Percentiles rank a stretch among this genome's conserved stretches.
phyloP scores from a whole-genome alignment of 2,888 invertebrate genomes.

The Carabus problematicus region DNA sequence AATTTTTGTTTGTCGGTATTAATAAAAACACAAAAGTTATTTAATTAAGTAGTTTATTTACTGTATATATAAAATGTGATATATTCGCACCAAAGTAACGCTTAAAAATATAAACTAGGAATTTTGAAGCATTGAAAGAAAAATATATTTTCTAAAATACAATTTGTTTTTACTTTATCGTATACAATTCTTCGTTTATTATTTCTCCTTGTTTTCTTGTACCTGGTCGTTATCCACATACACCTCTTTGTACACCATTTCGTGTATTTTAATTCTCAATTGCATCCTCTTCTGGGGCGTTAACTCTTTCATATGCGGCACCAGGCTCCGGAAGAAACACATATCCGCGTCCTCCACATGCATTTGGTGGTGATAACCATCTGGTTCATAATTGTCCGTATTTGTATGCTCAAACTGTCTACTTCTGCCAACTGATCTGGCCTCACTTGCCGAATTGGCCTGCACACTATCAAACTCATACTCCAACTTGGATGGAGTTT shows the following conservation, averaged over 20 bases:
- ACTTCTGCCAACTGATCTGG: not conserved
- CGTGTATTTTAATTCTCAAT: slow-evolving; percentile 63
- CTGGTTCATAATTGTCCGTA: slow-evolving; percentile 3
- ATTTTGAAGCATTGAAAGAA: too few relatives aligned
- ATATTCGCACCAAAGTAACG: too few relatives aligned
- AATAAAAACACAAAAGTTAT: too few relatives aligned
- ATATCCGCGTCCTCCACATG: slow-evolving; percentile 56
- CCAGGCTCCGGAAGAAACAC: slow-evolving; percentile 61
- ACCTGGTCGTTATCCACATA: slow-evolving; percentile 48
- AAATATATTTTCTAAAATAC: too few relatives aligned
- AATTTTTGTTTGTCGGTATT: too few relatives aligned
- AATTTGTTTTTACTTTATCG: too few relatives aligned
- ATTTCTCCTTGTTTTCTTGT: too few relatives aligned
- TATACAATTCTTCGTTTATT: too few relatives aligned
- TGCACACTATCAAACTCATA: not conserved
- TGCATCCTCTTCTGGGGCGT: slow-evolving; percentile 62
- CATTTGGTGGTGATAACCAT: slow-evolving; percentile 58
- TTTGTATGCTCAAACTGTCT: not conserved
- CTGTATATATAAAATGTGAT: too few relatives aligned
- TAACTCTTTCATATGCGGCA: slow-evolving; percentile 62
- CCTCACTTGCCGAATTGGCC: not conserved
- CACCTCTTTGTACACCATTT: slow-evolving; percentile 62
- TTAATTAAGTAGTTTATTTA: too few relatives aligned
- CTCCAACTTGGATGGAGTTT: not conserved
- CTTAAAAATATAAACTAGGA: too few relatives aligned